Evolutionary conservation across 2,113 vertebrate genomes (phyloP), one percentile per base, ranked within the genome.

Genomic region (Pseudonaja textilis): DNA sequence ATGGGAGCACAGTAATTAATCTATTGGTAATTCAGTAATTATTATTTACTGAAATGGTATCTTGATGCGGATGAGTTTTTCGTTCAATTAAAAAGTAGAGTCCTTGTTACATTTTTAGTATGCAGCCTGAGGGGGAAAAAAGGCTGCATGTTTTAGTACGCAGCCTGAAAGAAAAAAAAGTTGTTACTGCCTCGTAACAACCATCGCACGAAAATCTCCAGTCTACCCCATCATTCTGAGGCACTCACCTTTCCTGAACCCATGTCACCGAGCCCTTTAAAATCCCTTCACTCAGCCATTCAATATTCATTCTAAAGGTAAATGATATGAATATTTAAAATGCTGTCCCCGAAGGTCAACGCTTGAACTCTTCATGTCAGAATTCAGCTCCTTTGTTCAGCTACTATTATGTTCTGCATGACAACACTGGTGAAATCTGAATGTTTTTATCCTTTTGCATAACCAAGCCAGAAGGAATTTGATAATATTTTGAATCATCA

Each of bases 321-420:
- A 93, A 87, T 55, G 25, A 87, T 91, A 91, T 93, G 52, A 85
- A 91, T 91, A 91, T 89, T 85, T 93, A 59, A 93, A 91, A 87
- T 16, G 26, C 42, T 23, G 23, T 74, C 55, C 52, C 86, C 29
- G n/a, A 69, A 85, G 64, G 54, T 91, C 90, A 85, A 12, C 18
- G 45, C 54, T 34, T 39, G 11, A n/a, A 64, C 42, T 14, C 29
- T 26, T 34, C 3, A 87, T 39, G 14, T 85, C 86, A 91, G 92
- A 56, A 88, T 74, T 22, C 42, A 88, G 85, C 86, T 91, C 52
- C 11, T 45, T 45, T 39, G 11, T 52, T 55, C 47, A 26, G 74
- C 54, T 50, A 22, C 18, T 85, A 11, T 23, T 52, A 47, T 54
- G 23, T 26, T 56, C 20, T 39, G 52, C 22, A 10, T 85, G 39